Evolutionary conservation across 2,888 invertebrate genomes (phyloP).

Genomic region (Conistra vaccinii): DNA sequence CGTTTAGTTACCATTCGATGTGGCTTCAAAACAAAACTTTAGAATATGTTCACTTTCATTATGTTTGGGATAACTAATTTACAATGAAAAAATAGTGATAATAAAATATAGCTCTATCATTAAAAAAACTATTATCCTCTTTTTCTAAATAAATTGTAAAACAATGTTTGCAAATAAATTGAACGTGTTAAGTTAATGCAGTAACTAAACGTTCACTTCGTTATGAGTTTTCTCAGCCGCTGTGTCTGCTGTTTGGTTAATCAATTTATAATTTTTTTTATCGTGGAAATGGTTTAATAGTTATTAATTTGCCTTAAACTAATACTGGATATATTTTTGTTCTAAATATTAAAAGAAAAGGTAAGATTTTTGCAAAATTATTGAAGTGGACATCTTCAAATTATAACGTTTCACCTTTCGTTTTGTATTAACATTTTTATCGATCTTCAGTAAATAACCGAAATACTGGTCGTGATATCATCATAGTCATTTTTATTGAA

Average conservation of each 20-base stretch:
- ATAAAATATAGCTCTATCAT: neutral
- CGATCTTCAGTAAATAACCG: constrained; percentile 64
- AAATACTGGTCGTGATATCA: constrained; percentile 54
- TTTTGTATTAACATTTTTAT: constrained; percentile 63
- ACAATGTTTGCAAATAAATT: constrained; percentile 1
- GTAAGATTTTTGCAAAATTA: constrained; percentile 49
- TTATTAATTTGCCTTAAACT: constrained; percentile 60
- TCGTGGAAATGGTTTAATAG: constrained; percentile 69
- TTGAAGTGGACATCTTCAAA: constrained; percentile 37
- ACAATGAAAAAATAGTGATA: too few relatives aligned
- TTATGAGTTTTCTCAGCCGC: constrained; percentile 87
- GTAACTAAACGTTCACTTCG: constrained; percentile 80
- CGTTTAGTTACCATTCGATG: constrained; percentile 34
- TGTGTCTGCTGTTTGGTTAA: constrained; percentile 84
- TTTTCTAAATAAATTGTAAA: neutral
- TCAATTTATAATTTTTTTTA: constrained; percentile 67
- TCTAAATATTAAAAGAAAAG: constrained; percentile 35
- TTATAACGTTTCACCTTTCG: constrained; percentile 44
- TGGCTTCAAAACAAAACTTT: neutral
- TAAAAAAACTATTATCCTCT: neutral
- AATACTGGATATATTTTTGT: constrained; percentile 49
- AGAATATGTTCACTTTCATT: neutral
- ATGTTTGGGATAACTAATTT: neutral
- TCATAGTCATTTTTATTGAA: constrained; percentile 48
- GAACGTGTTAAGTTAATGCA: constrained; percentile 37